Base-by-base conservation (phyloP, 2,797 vertebrate genomes). In the Tragelaphus oryx region DNA sequence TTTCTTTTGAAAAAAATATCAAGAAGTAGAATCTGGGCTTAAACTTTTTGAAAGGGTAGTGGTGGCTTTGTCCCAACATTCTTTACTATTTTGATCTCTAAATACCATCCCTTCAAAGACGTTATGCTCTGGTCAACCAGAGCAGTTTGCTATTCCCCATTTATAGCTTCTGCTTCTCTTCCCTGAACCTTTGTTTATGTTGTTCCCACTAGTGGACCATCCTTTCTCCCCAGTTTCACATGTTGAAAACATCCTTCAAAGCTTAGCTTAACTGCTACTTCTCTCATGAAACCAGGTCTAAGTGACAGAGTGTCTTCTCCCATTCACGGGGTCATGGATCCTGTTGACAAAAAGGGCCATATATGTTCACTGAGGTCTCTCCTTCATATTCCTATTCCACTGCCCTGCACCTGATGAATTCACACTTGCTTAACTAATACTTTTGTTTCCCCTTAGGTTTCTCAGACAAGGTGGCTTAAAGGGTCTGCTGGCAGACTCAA, bases 161-260 rank as follows among this genome's bases (percentile, higher is more conserved):
- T 83, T 79, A 93, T 6, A 16, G 48, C 55, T 83, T 79, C 37
- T 52, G 33, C 13, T 95, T 92, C 91, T 71, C 78, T 26, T 91
- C 33, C n/a, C 8, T 57, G 37, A 95, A 92, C 14, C 24, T 92
- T 86, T 80, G 68, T 50, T 76, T 91, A 83, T 37, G 8, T 46
- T 93, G 65, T 95, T 96, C 92, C 60, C 30, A 75, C 59, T 79
- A 76, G 0, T 52, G 54, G 20, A 83, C 33, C 86, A 54, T 92
- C n/a, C 80, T 96, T 78, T 52, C 17, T 50, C 26, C 30, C 54
- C 60, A 93, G 26, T 74, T 82, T 33, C 65, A 88, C 87, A 48
- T 80, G 79, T 85, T 94, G 48, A 90, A 90, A 94, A 87, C 46
- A 81, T 71, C 24, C 54, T 87, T 95, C 50, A 83, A 93, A 33